Conservation (phyloP, 2,888 invertebrate genomes). For the Ceriagrion tenellum region DNA sequence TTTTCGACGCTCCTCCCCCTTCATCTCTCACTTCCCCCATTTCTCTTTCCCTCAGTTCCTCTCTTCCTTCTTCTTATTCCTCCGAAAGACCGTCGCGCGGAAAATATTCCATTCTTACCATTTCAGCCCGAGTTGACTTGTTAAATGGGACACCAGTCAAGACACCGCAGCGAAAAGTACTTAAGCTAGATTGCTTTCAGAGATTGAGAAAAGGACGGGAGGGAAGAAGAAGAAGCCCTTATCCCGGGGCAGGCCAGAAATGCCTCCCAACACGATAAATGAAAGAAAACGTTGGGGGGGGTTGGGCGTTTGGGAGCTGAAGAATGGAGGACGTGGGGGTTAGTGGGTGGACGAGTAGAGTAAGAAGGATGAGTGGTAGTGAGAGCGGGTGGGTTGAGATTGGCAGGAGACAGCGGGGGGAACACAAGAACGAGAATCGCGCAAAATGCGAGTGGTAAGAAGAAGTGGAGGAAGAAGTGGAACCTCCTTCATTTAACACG, state of each 20-base stretch:
- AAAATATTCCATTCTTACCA: slow-evolving; percentile 16
- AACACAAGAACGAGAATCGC: not conserved
- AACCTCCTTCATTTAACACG: not conserved
- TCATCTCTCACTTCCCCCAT: not conserved
- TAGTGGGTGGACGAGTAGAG: not conserved
- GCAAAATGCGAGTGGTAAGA: not conserved
- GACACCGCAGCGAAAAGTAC: slow-evolving; percentile 23
- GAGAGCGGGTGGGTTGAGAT: not conserved
- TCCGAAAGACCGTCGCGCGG: not conserved
- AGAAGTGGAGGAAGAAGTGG: not conserved
- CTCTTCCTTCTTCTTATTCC: not conserved
- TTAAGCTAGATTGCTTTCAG: slow-evolving; percentile 31
- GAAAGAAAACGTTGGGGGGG: not conserved
- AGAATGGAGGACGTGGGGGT: not conserved
- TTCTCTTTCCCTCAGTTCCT: not conserved
- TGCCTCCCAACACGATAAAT: not conserved
- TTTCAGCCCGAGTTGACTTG: slow-evolving; percentile 5
- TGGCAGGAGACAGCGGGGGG: not conserved
- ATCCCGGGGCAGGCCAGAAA: not conserved
- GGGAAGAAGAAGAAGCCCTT: not conserved
- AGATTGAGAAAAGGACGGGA: not conserved
- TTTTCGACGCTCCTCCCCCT: not conserved
- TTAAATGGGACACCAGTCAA: slow-evolving; percentile 19
- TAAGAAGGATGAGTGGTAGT: not conserved
- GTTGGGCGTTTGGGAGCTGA: not conserved